Conservation (phyloP, 2,113 vertebrate species). For the Labeo catla region DNA sequence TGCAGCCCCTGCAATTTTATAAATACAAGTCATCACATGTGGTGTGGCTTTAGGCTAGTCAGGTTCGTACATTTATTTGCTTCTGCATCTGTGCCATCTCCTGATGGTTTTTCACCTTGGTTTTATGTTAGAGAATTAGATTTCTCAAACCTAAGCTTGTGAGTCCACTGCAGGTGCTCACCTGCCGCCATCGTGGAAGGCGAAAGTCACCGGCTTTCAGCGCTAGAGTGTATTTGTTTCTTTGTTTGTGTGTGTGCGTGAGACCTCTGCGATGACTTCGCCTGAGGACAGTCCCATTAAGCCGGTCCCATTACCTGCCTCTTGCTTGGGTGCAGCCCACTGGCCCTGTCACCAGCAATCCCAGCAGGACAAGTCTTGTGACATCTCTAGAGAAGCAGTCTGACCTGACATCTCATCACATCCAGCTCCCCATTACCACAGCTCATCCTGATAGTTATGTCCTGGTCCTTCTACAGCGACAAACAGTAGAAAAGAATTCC, state of each 20-base stretch:
- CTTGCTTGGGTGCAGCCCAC: constrained; percentile 18
- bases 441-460: constrained; percentile 7
- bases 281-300: constrained; percentile 36
- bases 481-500: constrained; percentile 27
- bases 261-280: constrained; percentile 7
- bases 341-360: constrained; percentile 24
- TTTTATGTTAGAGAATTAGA: background rate
- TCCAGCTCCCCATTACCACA: constrained; percentile 42
- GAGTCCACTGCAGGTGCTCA: background rate
- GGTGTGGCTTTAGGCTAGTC: background rate
- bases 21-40: constrained; percentile 28
- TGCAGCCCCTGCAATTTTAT: constrained; percentile 25
- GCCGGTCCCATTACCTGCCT: constrained; percentile 35
- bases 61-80: background rate
- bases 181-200: background rate
- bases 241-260: constrained; percentile 13
- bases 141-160: background rate
- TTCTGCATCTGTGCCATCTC: constrained; percentile 5
- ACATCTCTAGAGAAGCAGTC: constrained; percentile 32
- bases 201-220: background rate
- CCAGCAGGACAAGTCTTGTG: constrained; percentile 41
- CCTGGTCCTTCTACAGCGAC: background rate
- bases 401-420: constrained; percentile 42
- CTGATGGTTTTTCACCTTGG: background rate
- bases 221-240: background rate